These are phyloP conservation scores for Cosmia pyralina DNA, from an alignment of 2,888 invertebrate species.

Conservation along the genomic window DNA sequence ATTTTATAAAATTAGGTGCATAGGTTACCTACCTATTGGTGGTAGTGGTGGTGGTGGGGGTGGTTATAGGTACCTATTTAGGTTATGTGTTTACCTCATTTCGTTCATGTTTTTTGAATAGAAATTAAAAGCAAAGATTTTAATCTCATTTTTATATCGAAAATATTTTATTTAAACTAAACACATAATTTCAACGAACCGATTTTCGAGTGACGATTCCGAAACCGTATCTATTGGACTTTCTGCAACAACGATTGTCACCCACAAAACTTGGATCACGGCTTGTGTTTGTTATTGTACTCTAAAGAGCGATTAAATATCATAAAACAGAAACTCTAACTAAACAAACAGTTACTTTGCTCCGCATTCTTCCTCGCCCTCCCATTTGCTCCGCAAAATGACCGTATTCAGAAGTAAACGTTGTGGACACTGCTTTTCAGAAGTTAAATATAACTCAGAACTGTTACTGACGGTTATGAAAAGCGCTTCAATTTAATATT, in stretches of 20 bases:
- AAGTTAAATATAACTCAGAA: conserved; percentile 44
- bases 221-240: not conserved
- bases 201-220: not conserved
- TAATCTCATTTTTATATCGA: not conserved
- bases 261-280: not conserved
- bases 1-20: not conserved
- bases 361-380: conserved; percentile 67
- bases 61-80: too few species aligned
- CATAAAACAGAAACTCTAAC: conserved; percentile 60
- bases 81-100: not conserved
- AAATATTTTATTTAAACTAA: not conserved
- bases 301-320: conserved; percentile 62
- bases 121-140: not conserved
- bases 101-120: not conserved
- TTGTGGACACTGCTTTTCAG: conserved; percentile 33
- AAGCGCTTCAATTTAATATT: conserved; percentile 50
- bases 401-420: conserved; percentile 66
- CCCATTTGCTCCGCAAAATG: conserved; percentile 68
- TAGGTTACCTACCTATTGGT: too few species aligned
- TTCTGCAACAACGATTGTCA: not conserved
- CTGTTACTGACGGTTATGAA: conserved; percentile 38
- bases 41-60: too few species aligned
- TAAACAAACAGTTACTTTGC: conserved; percentile 68
- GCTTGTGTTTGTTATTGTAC: conserved; percentile 1
- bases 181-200: not conserved